Base-by-base conservation (phyloP, 2,113 vertebrate genomes). In the Mesembrinibis cayennensis region DNA sequence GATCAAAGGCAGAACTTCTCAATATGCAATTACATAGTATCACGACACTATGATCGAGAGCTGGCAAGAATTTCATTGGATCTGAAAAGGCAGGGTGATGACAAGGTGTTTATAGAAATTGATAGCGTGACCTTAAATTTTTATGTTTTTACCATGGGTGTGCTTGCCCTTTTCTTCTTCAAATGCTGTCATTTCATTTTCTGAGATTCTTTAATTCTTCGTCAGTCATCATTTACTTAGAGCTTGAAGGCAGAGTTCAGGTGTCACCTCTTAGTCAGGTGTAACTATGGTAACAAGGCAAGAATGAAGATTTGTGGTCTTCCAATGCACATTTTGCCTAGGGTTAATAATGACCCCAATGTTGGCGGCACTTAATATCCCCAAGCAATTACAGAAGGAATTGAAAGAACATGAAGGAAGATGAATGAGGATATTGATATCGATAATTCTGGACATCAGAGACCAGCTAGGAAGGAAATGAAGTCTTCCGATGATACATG, bases 211-310 rank as follows among this genome's bases (percentile, higher is more conserved):
- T 71, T 19, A 30, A 11, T 65, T 92, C 56, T 65, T 32, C 1
- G 7, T 32, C 71, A 49, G 25, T 53, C 26, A 16, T 73, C 80
- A 30, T 88, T 86, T 66, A 26, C 69, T 71, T 89, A 45, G 52
- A 59, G 30, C 50, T 72, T 61, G 67, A 80, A 87, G 90, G 65
- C 69, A 89, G 67, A 85, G 88, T 93, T 93, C 93, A 69, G 58
- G 38, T 65, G 82, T 81, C 74, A 70, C 92, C 86, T 70, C 74
- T 6, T 49, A 62, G 52, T 27, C 58, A 34, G 70, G 71, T 52
- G 87, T 96, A 97, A 47, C 97, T 95, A 83, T 96, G 95, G 97
- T 53, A 97, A 97, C 91, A 19, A 73, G 87, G 45, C 45, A 65
- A 29, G 52, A 81, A 70, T 63, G 52, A 25, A 25, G 30, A 67